Conservation (phyloP, 2,113 vertebrate species). For the Gnathonemus echidnorhynchus region DNA sequence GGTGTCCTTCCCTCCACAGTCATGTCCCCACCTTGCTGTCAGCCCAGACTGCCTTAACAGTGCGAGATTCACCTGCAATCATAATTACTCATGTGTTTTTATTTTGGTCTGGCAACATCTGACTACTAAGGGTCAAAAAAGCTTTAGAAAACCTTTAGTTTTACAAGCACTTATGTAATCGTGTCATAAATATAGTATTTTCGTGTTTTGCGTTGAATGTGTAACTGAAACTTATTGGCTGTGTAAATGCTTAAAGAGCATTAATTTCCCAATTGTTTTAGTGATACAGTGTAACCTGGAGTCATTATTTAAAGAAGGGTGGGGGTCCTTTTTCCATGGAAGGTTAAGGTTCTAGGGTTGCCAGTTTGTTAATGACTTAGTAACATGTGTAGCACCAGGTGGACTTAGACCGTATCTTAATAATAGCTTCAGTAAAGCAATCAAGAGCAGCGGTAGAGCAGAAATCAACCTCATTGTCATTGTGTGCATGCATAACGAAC, state of each 20-base stretch:
- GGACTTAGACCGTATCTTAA: background rate
- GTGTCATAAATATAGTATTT: background rate
- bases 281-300: background rate
- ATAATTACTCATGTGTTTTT: background rate
- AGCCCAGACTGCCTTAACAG: slow-evolving; percentile 3
- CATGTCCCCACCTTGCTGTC: background rate
- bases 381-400: background rate
- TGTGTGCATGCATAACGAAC: background rate
- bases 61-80: background rate
- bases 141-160: background rate
- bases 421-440: background rate
- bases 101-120: background rate
- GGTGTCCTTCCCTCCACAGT: background rate
- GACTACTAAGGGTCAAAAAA: background rate
- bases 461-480: background rate
- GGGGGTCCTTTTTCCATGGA: background rate
- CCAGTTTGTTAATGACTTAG: background rate
- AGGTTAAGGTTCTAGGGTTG: background rate
- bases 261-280: background rate
- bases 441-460: background rate
- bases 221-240: background rate
- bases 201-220: background rate
- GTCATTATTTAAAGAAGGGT: background rate
- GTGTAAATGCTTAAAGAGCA: background rate
- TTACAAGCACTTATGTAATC: background rate